These are phyloP conservation scores for Dorcus hopei DNA, from an alignment of 2,888 invertebrate genomes.

Conservation along the genomic window DNA sequence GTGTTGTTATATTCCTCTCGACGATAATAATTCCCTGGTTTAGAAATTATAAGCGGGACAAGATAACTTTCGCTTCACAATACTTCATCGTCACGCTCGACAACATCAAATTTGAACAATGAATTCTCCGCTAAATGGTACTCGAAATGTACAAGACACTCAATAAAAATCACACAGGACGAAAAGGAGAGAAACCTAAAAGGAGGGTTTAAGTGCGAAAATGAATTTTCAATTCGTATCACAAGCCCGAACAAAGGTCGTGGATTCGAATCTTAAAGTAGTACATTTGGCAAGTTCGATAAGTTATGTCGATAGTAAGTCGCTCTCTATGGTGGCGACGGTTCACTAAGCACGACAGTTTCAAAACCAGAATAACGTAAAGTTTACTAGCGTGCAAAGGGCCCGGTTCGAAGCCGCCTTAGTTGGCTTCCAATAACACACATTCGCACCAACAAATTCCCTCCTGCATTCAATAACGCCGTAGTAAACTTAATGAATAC, in stretches of 20 bases:
- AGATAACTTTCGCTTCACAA: too few relatives aligned
- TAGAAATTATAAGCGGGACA: too few relatives aligned
- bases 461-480: neutral
- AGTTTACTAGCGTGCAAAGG: neutral
- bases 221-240: neutral
- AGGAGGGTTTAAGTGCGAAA: neutral
- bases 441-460: conserved; percentile 1
- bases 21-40: too few relatives aligned
- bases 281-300: conserved; percentile 5
- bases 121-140: too few relatives aligned
- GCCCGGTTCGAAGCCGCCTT: neutral
- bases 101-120: too few relatives aligned
- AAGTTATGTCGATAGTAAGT: conserved; percentile 10
- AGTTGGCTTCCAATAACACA: neutral
- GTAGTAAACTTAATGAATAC: neutral
- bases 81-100: too few relatives aligned
- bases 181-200: too few relatives aligned
- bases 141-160: too few relatives aligned
- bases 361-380: conserved; percentile 1
- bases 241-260: neutral
- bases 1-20: too few relatives aligned
- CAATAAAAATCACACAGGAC: too few relatives aligned
- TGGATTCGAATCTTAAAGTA: neutral
- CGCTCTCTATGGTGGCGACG: neutral
- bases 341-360: conserved; percentile 8